phyloP scores from a whole-genome alignment of 2,797 vertebrate species.

The Xerus rutilus region DNA sequence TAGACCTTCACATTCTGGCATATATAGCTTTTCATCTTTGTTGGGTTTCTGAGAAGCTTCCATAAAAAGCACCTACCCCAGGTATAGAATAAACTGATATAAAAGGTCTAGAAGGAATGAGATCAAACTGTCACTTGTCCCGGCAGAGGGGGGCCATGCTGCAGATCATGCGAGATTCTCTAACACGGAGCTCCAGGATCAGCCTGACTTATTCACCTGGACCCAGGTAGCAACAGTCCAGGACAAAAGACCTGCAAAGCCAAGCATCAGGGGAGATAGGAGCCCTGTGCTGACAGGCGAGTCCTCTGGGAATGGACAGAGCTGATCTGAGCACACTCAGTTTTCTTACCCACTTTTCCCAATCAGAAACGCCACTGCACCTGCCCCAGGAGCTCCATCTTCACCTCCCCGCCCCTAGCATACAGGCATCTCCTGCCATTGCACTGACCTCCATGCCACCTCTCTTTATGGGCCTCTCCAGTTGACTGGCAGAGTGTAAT shows the following conservation, averaged over 20 bases:
- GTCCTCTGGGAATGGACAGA: not conserved
- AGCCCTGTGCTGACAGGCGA: not conserved
- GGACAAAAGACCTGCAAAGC: no score
- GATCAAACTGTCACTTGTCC: not conserved
- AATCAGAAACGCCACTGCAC: not conserved
- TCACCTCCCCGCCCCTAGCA: not conserved
- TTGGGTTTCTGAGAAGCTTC: not conserved
- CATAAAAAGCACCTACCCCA: not conserved
- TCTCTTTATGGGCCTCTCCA: not conserved
- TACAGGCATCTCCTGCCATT: not conserved
- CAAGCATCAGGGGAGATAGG: fast-evolving
- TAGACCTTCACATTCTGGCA: not conserved
- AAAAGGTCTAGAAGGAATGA: not conserved
- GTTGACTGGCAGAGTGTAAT: not conserved
- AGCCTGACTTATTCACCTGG: not conserved
- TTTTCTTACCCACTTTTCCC: no score
- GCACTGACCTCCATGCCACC: no score
- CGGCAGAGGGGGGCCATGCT: not conserved
- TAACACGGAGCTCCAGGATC: not conserved
- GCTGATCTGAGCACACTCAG: not conserved
- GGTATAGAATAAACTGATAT: not conserved
- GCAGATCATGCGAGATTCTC: not conserved
- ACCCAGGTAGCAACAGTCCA: no score
- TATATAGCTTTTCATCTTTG: no score
- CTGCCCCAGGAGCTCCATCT: not conserved